These are phyloP conservation scores for Mythimna ferrago DNA, from an alignment of 2,888 invertebrate genomes.

Conservation along the genomic window DNA sequence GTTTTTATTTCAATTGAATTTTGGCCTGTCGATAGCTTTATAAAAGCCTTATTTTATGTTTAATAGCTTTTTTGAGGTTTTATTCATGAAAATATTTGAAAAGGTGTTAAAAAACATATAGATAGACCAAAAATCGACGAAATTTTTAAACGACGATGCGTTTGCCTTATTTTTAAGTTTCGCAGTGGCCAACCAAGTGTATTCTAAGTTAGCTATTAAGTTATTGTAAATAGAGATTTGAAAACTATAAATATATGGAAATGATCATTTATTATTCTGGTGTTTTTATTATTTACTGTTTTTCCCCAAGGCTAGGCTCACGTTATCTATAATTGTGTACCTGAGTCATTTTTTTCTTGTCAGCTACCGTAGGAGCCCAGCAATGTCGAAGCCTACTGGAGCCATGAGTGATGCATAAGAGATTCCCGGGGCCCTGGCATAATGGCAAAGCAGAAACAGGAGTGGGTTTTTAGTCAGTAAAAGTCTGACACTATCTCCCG, in stretches of 20 bases:
- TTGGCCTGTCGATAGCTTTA: slow-evolving; percentile 17
- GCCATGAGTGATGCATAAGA: no score
- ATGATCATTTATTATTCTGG: slow-evolving; percentile 17
- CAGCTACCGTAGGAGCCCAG: no score
- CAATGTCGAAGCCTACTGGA: no score
- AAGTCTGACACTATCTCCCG: no score
- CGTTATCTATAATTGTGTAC: no score
- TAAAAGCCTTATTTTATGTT: no score
- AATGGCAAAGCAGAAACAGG: no score
- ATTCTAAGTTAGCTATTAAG: slow-evolving; percentile 36
- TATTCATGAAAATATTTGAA: neutral
- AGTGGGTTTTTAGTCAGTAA: no score
- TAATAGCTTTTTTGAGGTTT: neutral
- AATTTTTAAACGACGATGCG: neutral
- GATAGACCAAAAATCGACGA: slow-evolving; percentile 9
- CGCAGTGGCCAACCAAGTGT: slow-evolving; percentile 50
- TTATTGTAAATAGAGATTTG: slow-evolving; percentile 55
- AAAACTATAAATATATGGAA: slow-evolving; percentile 37
- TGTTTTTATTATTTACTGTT: neutral
- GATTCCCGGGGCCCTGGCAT: no score
- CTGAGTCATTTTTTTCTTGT: no score
- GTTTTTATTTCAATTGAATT: neutral
- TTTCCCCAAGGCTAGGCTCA: no score
- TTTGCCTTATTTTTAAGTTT: slow-evolving; percentile 37
- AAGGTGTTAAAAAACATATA: neutral